Conservation (phyloP, 2,888 invertebrate species). For the Heliconius charithonia region DNA sequence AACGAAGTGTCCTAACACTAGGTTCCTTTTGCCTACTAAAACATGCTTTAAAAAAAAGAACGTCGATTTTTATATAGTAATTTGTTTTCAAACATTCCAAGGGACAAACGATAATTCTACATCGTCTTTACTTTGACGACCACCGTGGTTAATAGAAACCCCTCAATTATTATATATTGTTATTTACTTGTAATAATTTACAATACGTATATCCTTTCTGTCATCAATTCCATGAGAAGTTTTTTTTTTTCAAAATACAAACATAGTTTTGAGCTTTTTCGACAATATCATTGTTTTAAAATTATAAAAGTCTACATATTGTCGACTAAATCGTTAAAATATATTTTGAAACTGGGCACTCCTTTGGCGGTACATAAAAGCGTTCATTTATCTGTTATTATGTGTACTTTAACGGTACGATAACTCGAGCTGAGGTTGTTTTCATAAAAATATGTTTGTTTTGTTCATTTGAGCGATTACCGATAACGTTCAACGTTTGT, state of each 20-base stretch:
- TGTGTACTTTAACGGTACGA: conserved; percentile 23
- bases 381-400: conserved; percentile 21
- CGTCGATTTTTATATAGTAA: neutral
- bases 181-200: neutral
- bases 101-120: neutral
- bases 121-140: neutral
- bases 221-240: neutral
- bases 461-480: conserved; percentile 28
- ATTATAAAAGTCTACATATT: neutral
- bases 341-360: neutral
- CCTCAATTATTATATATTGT: neutral
- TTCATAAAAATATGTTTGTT: conserved; percentile 29
- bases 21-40: too few species aligned
- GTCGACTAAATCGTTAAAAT: neutral
- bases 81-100: neutral
- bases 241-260: neutral
- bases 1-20: too few species aligned
- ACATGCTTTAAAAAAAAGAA: too few species aligned
- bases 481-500: conserved; percentile 19
- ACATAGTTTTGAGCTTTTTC: neutral
- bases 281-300: neutral
- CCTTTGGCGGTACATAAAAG: conserved; percentile 18
- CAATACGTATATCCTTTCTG: neutral
- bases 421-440: conserved; percentile 30
- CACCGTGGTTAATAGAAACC: neutral